Percentiles rank a stretch among this genome's conserved stretches.
Evolutionary conservation across 2,888 invertebrate species (phyloP).

Genomic region (Pharmacophagus antenor): DNA sequence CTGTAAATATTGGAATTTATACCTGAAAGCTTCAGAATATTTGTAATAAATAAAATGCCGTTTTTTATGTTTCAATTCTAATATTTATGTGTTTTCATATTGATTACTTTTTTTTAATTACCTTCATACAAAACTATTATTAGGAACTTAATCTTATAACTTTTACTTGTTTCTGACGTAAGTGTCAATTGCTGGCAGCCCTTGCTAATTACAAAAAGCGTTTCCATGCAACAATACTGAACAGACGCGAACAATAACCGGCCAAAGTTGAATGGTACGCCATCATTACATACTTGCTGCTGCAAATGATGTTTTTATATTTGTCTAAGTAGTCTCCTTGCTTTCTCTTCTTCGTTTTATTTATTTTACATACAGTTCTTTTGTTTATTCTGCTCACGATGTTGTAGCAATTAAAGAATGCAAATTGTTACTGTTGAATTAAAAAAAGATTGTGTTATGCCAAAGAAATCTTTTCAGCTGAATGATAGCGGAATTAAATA

Average conservation of each 20-base stretch:
- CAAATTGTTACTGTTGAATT: neutral
- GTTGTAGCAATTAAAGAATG: neutral
- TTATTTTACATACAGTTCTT: neutral
- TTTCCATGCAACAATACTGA: conserved; percentile 13
- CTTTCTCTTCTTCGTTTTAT: conserved; percentile 1
- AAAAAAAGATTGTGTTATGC: neutral
- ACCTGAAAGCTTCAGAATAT: too few relatives aligned
- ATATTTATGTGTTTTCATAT: too few relatives aligned
- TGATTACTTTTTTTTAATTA: too few relatives aligned
- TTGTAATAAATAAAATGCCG: too few relatives aligned
- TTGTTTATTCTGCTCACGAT: neutral
- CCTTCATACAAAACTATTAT: too few relatives aligned
- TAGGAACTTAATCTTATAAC: too few relatives aligned
- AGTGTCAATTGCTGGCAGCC: too few relatives aligned
- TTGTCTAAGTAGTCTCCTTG: neutral
- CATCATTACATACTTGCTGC: neutral
- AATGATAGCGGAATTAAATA: too few relatives aligned
- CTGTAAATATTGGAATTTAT: too few relatives aligned
- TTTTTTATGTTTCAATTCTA: too few relatives aligned
- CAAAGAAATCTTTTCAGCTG: too few relatives aligned
- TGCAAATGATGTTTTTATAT: conserved; percentile 13
- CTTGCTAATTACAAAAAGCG: neutral
- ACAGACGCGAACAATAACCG: conserved; percentile 7
- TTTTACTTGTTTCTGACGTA: too few relatives aligned
- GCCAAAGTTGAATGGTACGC: conserved; percentile 9